These are phyloP conservation scores for Platichthys flesus DNA, from an alignment of 2,113 vertebrate genomes.

Conservation along the genomic window DNA sequence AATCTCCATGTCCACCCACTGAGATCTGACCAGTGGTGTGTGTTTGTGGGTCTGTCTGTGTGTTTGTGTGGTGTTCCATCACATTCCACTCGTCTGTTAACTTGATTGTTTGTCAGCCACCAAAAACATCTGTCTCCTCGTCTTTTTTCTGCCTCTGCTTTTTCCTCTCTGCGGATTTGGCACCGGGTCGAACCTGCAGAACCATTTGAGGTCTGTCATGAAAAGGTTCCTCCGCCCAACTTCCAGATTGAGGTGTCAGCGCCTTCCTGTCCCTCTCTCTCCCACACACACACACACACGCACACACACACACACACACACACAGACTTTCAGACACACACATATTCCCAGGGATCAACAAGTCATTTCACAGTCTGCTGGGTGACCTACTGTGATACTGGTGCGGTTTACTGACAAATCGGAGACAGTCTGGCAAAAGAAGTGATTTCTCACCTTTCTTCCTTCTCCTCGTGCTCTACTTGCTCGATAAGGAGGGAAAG, in stretches of 20 bases:
- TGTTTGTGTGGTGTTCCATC: not conserved
- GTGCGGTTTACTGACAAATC: conserved; percentile 62
- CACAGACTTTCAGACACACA: conserved; percentile 9
- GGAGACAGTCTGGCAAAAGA: conserved; percentile 44
- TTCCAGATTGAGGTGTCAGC: conserved; percentile 46
- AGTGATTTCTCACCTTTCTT: conserved; percentile 50
- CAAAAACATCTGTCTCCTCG: conserved; percentile 6
- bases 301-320: conserved; percentile 12
- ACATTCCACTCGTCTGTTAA: conserved; percentile 21
- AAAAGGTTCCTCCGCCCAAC: conserved; percentile 28
- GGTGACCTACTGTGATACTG: conserved; percentile 53
- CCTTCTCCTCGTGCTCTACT: conserved; percentile 50
- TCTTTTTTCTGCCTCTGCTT: conserved; percentile 16
- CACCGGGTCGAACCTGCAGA: conserved; percentile 14
- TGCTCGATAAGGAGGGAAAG: conserved; percentile 37
- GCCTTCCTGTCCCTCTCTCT: not conserved
- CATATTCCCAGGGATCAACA: conserved; percentile 49
- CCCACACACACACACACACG: not conserved
- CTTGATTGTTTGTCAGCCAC: conserved; percentile 26
- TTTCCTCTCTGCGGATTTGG: conserved; percentile 28
- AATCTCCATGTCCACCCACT: conserved; percentile 34
- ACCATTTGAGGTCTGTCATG: conserved; percentile 40
- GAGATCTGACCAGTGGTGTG: conserved; percentile 1
- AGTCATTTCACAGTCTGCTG: conserved; percentile 72
- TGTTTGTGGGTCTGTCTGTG: not conserved